phyloP scores from a whole-genome alignment of 2,113 vertebrate genomes.

The Sapayoa aenigma region DNA sequence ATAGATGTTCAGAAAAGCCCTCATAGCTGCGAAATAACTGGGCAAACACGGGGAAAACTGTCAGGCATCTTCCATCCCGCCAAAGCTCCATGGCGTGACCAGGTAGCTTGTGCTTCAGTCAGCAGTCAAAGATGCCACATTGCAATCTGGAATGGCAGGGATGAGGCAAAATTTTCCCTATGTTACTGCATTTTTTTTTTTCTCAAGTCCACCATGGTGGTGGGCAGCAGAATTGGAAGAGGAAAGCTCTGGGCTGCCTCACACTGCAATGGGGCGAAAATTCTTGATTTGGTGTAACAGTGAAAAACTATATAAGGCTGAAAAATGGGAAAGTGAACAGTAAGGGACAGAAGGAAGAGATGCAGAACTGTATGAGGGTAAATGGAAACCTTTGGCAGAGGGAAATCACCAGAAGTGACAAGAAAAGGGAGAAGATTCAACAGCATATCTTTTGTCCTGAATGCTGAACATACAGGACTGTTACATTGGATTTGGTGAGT shows the following conservation, averaged over 20 bases:
- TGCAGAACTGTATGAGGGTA: neutral
- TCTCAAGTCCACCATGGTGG: neutral
- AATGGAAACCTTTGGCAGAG: neutral
- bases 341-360: neutral
- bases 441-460: neutral
- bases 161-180: neutral
- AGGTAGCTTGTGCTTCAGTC: neutral
- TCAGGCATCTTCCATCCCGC: neutral
- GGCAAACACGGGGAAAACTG: neutral
- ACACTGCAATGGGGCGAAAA: neutral
- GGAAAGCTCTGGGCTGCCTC: neutral
- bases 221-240: neutral
- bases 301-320: neutral
- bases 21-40: neutral
- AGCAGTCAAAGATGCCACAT: neutral
- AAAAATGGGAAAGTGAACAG: neutral
- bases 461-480: neutral
- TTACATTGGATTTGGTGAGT: neutral
- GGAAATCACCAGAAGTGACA: neutral
- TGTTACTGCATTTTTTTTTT: accelerated
- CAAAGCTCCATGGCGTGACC: neutral
- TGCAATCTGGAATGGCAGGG: neutral
- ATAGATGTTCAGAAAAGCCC: neutral
- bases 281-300: neutral
- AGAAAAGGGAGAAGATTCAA: neutral